Conservation (phyloP, 64 coral and sea anemone species). For the Cladopsammia gracilis region DNA sequence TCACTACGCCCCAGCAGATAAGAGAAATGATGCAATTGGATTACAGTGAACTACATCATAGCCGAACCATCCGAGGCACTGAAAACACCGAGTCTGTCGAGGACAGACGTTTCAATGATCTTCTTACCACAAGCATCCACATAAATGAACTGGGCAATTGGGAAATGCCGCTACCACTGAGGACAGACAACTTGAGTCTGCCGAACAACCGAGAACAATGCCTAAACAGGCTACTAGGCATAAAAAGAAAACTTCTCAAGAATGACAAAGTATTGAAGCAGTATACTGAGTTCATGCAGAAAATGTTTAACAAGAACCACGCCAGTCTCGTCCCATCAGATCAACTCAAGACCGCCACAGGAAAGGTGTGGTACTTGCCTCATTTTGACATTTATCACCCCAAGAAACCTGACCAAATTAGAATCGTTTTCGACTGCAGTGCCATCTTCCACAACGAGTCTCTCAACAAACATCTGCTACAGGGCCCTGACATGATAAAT, state of each 20-base stretch:
- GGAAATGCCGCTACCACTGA: conserved; percentile 54
- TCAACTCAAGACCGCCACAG: conserved; percentile 5
- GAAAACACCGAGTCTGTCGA: no score
- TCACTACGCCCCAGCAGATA: no score
- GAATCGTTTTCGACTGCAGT: conserved; percentile 56
- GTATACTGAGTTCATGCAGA: conserved; percentile 39
- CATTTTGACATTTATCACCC: conserved; percentile 59
- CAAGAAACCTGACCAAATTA: conserved; percentile 16
- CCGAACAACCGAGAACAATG: conserved; percentile 27
- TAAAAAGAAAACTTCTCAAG: conserved; percentile 34
- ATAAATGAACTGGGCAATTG: conserved; percentile 32
- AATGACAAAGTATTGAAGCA: conserved; percentile 4
- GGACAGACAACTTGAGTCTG: conserved; percentile 14
- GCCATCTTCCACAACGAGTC: conserved; percentile 25
- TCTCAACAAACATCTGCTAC: conserved; percentile 32
- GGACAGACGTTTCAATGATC: no score
- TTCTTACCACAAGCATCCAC: conserved; percentile 20
- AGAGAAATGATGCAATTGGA: no score
- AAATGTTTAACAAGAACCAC: conserved; percentile 34
- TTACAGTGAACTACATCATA: conserved; percentile 38
- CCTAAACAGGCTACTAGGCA: conserved; percentile 3
- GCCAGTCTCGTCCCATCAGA: conserved; percentile 32
- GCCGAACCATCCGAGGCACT: not conserved
- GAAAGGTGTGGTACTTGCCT: conserved; percentile 49
- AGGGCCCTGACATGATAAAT: not conserved